These are phyloP conservation scores for Xenopus laevis DNA, from an alignment of 2,113 vertebrate species.

Conservation along the genomic window DNA sequence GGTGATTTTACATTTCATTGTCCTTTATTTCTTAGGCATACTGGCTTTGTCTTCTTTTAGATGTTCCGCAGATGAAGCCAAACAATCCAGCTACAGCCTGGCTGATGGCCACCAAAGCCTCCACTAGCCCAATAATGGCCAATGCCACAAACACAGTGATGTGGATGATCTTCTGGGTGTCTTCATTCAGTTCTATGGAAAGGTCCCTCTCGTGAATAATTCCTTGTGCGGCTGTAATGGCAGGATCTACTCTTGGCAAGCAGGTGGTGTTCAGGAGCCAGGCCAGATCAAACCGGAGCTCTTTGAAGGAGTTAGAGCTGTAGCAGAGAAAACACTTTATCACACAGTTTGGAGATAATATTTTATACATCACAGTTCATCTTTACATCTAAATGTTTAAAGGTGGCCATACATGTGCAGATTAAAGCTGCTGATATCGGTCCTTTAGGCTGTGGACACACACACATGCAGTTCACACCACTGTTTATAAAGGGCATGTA, in stretches of 20 bases:
- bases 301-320: slow-evolving; percentile 21
- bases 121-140: slow-evolving; percentile 46
- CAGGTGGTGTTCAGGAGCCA: slow-evolving; percentile 52
- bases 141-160: slow-evolving; percentile 51
- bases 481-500: too few species aligned
- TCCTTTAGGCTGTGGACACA: too few species aligned
- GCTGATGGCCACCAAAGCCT: slow-evolving; percentile 49
- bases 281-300: slow-evolving; percentile 41
- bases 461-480: too few species aligned
- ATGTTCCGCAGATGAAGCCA: slow-evolving; percentile 54
- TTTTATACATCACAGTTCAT: too few species aligned
- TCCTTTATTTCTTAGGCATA: too few species aligned
- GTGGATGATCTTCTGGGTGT: slow-evolving; percentile 46
- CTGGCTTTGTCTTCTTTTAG: slow-evolving; percentile 11
- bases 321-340: slow-evolving; percentile 12
- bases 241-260: neutral
- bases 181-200: slow-evolving; percentile 14
- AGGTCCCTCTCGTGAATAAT: neutral
- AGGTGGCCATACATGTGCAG: too few species aligned
- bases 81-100: slow-evolving; percentile 54
- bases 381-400: too few species aligned
- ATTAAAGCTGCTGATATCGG: too few species aligned
- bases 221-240: neutral
- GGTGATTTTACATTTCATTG: too few species aligned
- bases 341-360: too few species aligned